phyloP scores from a whole-genome alignment of 2,888 invertebrate species.

The Aspidiotus rigidus region DNA sequence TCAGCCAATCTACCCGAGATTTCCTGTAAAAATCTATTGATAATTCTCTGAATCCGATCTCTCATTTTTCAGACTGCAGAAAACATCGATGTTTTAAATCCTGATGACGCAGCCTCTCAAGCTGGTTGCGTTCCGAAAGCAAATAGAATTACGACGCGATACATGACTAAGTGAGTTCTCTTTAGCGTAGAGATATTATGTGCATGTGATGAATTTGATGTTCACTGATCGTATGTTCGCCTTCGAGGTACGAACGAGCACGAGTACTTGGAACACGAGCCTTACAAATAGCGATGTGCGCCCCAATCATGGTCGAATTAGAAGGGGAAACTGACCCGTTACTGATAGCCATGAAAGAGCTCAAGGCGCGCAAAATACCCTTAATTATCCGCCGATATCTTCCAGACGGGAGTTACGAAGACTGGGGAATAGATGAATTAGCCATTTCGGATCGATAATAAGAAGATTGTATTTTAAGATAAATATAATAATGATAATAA shows the following conservation, averaged over 20 bases:
- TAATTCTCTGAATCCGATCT: neutral
- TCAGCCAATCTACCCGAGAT: conserved; percentile 36
- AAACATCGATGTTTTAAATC: conserved; percentile 71
- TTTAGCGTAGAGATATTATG: too few species aligned
- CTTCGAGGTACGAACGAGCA: conserved; percentile 68
- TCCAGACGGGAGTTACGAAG: conserved; percentile 97
- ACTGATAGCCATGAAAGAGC: conserved; percentile 97
- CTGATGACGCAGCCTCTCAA: conserved; percentile 61
- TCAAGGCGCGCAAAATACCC: conserved; percentile 95
- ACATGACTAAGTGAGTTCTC: conserved; percentile 81
- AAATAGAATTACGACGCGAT: conserved; percentile 91
- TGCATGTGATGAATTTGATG: too few species aligned
- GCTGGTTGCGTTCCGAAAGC: conserved; percentile 68
- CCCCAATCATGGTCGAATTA: conserved; percentile 98
- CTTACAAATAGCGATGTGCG: conserved; percentile 99
- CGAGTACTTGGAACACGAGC: conserved; percentile 90
- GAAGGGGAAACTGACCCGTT: conserved; percentile 98
- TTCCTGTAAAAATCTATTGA: neutral
- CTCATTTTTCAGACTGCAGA: conserved; percentile 55
- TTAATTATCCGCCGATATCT: conserved; percentile 89
- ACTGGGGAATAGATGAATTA: conserved; percentile 98
- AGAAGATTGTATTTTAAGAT: conserved; percentile 8
- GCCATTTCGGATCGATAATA: conserved; percentile 84
- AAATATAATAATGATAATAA: neutral
- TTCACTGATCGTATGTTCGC: neutral